A percentile compares a stretch with the other conserved stretches of the same genome.
Conservation (phyloP, 2,888 invertebrate species). For the Mayetiola destructor region DNA sequence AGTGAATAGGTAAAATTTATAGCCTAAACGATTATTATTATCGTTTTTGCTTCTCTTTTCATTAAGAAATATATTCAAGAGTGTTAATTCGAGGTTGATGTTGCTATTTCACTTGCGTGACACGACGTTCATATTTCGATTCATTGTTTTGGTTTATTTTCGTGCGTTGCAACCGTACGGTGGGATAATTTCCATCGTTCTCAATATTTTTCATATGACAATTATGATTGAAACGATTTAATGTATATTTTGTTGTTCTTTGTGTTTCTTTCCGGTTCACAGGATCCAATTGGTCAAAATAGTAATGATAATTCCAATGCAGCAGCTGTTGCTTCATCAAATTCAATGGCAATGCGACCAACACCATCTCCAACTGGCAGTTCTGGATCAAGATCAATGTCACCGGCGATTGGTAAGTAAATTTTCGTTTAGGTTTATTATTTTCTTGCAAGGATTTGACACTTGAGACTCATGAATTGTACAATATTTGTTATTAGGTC, state of each 20-base stretch:
- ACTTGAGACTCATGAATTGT: too few species aligned
- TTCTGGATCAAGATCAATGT: slow-evolving; percentile 91
- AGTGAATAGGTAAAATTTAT: slow-evolving; percentile 5
- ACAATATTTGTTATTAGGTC: too few species aligned
- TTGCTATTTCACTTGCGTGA: too few species aligned
- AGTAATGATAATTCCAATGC: slow-evolving; percentile 67
- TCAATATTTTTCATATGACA: neutral
- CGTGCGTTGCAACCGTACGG: neutral
- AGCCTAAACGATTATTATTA: slow-evolving; percentile 8
- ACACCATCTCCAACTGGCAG: slow-evolving; percentile 88
- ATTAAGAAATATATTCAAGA: neutral
- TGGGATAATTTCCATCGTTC: neutral
- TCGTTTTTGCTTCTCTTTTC: too few species aligned
- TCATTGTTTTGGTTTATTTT: slow-evolving; percentile 13
- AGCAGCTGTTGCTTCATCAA: slow-evolving; percentile 42
- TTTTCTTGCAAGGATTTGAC: too few species aligned
- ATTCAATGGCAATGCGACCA: slow-evolving; percentile 71
- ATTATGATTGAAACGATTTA: neutral
- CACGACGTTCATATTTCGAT: slow-evolving; percentile 9
- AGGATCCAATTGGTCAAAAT: slow-evolving; percentile 77
- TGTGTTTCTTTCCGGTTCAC: slow-evolving; percentile 23
- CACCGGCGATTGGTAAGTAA: slow-evolving; percentile 77
- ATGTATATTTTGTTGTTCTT: neutral
- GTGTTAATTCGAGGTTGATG: too few species aligned
- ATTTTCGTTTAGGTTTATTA: too few species aligned